Base-by-base conservation (phyloP, 2,797 vertebrate species). In the Hydrocynus forskahlii region DNA sequence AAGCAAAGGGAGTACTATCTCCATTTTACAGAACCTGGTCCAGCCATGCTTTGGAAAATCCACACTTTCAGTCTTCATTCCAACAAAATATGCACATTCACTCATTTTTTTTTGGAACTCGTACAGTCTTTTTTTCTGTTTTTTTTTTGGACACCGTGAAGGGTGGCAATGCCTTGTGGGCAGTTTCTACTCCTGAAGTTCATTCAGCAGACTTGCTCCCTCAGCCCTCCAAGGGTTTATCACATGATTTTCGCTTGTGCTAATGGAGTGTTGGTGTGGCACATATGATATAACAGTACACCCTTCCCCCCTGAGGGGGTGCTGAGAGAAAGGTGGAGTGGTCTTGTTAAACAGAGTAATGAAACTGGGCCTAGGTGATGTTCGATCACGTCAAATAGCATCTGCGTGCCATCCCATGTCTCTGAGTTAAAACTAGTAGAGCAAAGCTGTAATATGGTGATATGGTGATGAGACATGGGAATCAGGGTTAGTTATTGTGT, bases 201-300 rank as follows among this genome's bases (percentile, higher is more conserved):
- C 54, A 73, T 38, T 73, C 54, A 16, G 19, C 70, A 73, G 29
- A 57, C 70, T 73, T 57, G 70, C 52, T 57, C 35, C 29, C 7
- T 73, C 70, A 73, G 70, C 70, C 52, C 70, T 73, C 52, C 52
- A 57, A 73, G 52, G 70, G 19, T 38, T 73, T 57, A 57, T 38
- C 70, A 57, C 52, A 73, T 73, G 52, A 73, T 57, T 21, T 73
- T 73, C 70, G 38, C 52, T 57, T n/a, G 10, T 55, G 70, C 70
- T 73, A 55, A 35, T 73, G 52, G 70, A 40, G 70, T 57, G 52
- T 40, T 57, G 70, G 70, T 21, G 54, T 57, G 70, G 29, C 70
- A 73, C 70, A 73, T 57, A 57, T 73, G 70, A 73, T 73, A 57
- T 57, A 73, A 73, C 70, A 73, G 57, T 40, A 38, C 8, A 12